Percentiles rank a stretch among this genome's conserved stretches.
These are phyloP conservation scores for Willowsia nigromaculata DNA, from an alignment of 2,888 invertebrate species.

Conservation along the genomic window DNA sequence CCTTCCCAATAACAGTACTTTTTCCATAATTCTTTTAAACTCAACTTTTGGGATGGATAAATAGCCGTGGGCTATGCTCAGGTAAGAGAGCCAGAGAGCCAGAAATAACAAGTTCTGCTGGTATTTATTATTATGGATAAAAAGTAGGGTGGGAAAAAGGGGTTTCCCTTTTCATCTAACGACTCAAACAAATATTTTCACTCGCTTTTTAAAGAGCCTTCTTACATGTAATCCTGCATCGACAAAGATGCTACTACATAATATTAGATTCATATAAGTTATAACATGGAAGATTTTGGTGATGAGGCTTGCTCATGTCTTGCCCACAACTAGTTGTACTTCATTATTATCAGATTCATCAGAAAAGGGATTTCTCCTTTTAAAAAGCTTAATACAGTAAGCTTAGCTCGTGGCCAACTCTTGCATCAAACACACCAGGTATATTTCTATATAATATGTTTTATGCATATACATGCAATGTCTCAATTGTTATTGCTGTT, in stretches of 20 bases:
- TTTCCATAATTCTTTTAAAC: not conserved
- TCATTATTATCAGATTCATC: slow-evolving; percentile 57
- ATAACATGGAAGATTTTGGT: not conserved
- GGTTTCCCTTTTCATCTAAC: slow-evolving; percentile 54
- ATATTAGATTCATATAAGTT: not conserved
- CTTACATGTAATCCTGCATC: not conserved
- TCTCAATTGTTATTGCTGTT: slow-evolving; percentile 54
- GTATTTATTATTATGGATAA: slow-evolving; percentile 23
- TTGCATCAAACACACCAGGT: not conserved
- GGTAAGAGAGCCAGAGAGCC: not conserved
- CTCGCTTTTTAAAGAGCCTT: slow-evolving; percentile 18
- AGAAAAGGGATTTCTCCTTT: slow-evolving; percentile 31
- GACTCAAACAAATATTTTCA: slow-evolving; percentile 3
- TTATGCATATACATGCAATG: too few species aligned
- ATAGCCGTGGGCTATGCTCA: slow-evolving; percentile 36
- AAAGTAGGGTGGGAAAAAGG: slow-evolving; percentile 64
- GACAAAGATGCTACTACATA: not conserved
- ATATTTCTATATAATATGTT: too few species aligned
- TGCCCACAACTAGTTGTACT: slow-evolving; percentile 31
- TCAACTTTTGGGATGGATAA: slow-evolving; percentile 30
- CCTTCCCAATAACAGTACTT: slow-evolving; percentile 29
- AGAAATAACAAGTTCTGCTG: slow-evolving; percentile 22
- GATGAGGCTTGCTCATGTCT: slow-evolving; percentile 31
- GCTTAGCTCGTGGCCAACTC: slow-evolving; percentile 54
- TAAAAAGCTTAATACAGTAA: slow-evolving; percentile 39